phyloP scores from a whole-genome alignment of 2,797 vertebrate genomes.

The Phrynocephalus forsythii region DNA sequence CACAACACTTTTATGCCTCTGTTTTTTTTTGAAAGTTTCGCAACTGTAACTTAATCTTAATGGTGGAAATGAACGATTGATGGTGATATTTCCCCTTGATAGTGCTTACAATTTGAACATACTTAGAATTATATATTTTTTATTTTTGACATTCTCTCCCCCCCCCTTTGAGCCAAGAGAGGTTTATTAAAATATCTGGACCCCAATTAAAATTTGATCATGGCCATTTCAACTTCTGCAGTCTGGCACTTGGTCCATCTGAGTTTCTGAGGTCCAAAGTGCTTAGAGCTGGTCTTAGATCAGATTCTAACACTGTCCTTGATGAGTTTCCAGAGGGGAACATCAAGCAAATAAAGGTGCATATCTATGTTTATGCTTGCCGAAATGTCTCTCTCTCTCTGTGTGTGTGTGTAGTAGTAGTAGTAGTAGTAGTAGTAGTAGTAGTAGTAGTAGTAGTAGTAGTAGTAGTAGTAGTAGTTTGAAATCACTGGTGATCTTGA shows the following conservation, averaged over 20 bases:
- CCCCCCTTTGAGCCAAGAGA: neutral
- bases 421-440: no score
- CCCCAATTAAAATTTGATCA: slow-evolving; percentile 18
- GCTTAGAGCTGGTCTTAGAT: neutral
- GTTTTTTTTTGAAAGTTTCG: slow-evolving; percentile 15
- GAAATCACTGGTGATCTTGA: no score
- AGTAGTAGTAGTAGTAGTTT: no score
- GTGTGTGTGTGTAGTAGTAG: no score
- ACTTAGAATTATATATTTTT: neutral
- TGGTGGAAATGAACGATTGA: neutral
- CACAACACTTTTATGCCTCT: slow-evolving; percentile 31
- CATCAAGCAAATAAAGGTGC: neutral
- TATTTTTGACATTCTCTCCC: neutral
- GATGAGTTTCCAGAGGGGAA: neutral
- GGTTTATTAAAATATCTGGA: slow-evolving; percentile 16
- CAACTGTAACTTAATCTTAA: slow-evolving; percentile 23
- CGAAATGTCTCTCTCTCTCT: no score
- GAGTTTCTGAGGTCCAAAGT: neutral
- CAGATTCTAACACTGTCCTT: no score
- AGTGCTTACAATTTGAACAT: slow-evolving; percentile 8
- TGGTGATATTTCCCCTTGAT: slow-evolving; percentile 24
- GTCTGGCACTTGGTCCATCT: neutral
- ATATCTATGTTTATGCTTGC: neutral
- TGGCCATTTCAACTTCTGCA: neutral
- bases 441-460: no score